These are phyloP conservation scores for Microtus ochrogaster DNA, from an alignment of 2,113 vertebrate species.

Conservation along the genomic window DNA sequence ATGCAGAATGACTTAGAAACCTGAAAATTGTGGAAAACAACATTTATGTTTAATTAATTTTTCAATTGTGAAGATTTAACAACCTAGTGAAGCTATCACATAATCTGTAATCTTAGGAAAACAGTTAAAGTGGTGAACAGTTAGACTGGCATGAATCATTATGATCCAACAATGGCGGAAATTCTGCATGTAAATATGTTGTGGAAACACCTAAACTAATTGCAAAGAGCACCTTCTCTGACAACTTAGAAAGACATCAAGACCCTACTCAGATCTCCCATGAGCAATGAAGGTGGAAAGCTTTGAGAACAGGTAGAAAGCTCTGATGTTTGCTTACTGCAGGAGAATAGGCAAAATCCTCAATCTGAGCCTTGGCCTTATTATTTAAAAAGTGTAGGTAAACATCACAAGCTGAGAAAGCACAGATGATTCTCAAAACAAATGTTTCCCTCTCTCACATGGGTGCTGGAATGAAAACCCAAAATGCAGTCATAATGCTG, in stretches of 20 bases:
- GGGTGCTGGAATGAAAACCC: not conserved
- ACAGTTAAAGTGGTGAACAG: not conserved
- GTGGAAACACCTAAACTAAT: not conserved
- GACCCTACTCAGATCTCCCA: not conserved
- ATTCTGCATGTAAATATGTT: not conserved
- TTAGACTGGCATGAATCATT: not conserved
- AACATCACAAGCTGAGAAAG: constrained; percentile 63
- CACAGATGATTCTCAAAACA: constrained; percentile 55
- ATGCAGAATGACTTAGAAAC: not conserved
- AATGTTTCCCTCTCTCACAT: not conserved
- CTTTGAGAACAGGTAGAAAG: not conserved
- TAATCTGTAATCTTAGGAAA: not conserved
- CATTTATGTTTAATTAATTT: constrained; percentile 20
- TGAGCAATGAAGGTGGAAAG: not conserved
- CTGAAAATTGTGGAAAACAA: not conserved
- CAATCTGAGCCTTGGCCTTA: not conserved
- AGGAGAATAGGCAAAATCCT: not conserved
- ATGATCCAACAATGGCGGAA: not conserved
- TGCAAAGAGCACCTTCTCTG: not conserved
- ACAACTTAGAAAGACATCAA: not conserved
- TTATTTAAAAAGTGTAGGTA: constrained; percentile 44
- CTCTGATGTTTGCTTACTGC: constrained; percentile 9
- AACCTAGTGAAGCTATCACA: not conserved
- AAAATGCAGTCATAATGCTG: not conserved
- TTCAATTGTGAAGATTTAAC: not conserved